Evolutionary conservation across 1,140 invertebrate species (phyloP).

Genomic region (Mamestra configurata): DNA sequence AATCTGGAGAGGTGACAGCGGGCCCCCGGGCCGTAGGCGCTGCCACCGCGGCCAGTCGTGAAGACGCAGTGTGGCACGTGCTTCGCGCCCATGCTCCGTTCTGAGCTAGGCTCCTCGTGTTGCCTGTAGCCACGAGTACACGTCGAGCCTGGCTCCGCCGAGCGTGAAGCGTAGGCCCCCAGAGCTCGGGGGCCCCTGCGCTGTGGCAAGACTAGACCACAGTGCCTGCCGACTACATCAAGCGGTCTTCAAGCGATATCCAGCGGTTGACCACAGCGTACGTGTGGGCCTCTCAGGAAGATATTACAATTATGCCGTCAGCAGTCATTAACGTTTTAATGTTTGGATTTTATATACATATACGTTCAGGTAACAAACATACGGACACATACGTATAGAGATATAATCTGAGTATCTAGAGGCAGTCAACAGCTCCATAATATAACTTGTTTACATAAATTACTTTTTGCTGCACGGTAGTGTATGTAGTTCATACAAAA

Average conservation of each 20-base stretch:
- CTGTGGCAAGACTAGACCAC: not conserved
- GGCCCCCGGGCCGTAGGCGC: not conserved
- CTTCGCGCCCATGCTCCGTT: conserved; percentile 35
- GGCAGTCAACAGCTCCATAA: not conserved
- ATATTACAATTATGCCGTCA: conserved; percentile 43
- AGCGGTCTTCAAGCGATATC: not conserved
- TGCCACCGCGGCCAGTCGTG: not conserved
- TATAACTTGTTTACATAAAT: not conserved
- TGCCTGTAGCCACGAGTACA: conserved; percentile 38
- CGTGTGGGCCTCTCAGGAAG: conserved; percentile 4
- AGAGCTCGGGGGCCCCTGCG: conserved; percentile 41
- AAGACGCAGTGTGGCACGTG: not conserved
- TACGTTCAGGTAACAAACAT: conserved; percentile 58
- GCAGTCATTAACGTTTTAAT: conserved; percentile 52
- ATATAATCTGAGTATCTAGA: no score
- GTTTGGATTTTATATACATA: conserved; percentile 55
- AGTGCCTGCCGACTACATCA: not conserved
- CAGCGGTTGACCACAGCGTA: conserved; percentile 2
- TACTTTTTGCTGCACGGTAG: not conserved
- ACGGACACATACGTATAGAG: no score
- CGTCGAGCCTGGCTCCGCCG: conserved; percentile 42
- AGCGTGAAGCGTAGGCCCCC: not conserved
- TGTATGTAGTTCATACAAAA: not conserved
- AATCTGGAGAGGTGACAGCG: no score
- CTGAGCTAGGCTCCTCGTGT: conserved; percentile 43